These are phyloP conservation scores for Heteromurus nitidus DNA, from an alignment of 2,888 invertebrate genomes.

Conservation along the genomic window DNA sequence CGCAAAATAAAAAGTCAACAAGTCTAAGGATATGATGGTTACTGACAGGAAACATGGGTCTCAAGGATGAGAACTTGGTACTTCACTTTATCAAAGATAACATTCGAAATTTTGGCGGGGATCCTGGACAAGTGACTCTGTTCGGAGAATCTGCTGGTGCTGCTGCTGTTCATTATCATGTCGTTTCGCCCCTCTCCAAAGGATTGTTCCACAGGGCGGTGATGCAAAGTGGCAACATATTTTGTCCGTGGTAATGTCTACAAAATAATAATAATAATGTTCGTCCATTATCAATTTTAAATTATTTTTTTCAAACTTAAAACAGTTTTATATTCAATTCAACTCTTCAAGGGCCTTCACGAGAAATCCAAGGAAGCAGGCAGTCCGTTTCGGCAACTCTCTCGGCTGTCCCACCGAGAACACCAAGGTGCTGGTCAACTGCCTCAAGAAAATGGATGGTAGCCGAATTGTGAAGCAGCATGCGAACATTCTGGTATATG, in stretches of 20 bases:
- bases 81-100: constrained; percentile 61
- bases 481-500: constrained; percentile 28
- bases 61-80: constrained; percentile 51
- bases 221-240: constrained; percentile 67
- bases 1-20: too few species aligned
- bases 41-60: constrained; percentile 56
- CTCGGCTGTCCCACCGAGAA: constrained; percentile 65
- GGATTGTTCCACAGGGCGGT: constrained; percentile 66
- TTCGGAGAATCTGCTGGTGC: constrained; percentile 55
- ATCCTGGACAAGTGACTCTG: constrained; percentile 42
- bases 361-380: constrained; percentile 65
- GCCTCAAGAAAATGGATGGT: constrained; percentile 62
- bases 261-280: too few species aligned
- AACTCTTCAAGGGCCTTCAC: constrained; percentile 61
- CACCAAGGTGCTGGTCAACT: constrained; percentile 65
- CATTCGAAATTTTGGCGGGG: constrained; percentile 49
- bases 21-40: too few species aligned
- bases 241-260: constrained; percentile 61
- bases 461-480: constrained; percentile 41
- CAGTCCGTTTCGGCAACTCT: constrained; percentile 58
- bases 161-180: constrained; percentile 64
- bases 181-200: constrained; percentile 64
- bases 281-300: too few species aligned
- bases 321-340: neutral
- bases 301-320: neutral